Base-by-base conservation (phyloP, 1,140 invertebrate genomes). In the Monochamus saltuarius region DNA sequence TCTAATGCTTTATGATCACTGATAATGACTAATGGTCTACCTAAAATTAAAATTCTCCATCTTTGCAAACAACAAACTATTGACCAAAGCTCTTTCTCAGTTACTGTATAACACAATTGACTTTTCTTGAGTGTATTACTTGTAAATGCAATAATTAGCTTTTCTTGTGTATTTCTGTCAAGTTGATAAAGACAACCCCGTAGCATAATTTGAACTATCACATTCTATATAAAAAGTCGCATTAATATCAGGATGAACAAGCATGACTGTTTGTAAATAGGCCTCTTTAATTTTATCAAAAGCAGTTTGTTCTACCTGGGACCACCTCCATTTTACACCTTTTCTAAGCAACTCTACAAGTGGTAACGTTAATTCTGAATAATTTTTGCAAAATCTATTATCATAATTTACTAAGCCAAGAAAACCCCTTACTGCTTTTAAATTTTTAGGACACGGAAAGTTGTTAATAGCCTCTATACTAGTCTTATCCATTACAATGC, bases 121-220 rank as follows among this genome's bases (percentile, higher is more conserved):
- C n/a, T n/a, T n/a, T n/a, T n/a, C n/a, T n/a, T n/a, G n/a, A n/a
- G n/a, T n/a, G n/a, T n/a, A n/a, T n/a, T n/a, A n/a, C n/a, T n/a
- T n/a, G n/a, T n/a, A n/a, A n/a, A n/a, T n/a, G n/a, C 38, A 39
- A 4, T 39, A 13, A 39, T 39, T 13, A 13, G 38, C 13, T 39
- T 13, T 39, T 39, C 38, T 39, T 11, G 13, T 39, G 13, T 8
- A 7, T 39, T 11, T 39, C 38, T 39, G 38, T n/a, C n/a, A n/a
- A n/a, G n/a, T n/a, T n/a, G n/a, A 9, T 40, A 40, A 40, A 40
- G 38, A 40, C 38, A 40, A 13, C 22, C 49, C 49, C 14, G 13
- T 22, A 19, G 49, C 49, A 51, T 11, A 51, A 16, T 51, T 22
- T 16, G 49, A 51, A 16, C 49, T 51, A 51, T 51, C 49, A 1